Base-by-base conservation (phyloP, 1,140 invertebrate genomes). In the Goniozus legneri region DNA sequence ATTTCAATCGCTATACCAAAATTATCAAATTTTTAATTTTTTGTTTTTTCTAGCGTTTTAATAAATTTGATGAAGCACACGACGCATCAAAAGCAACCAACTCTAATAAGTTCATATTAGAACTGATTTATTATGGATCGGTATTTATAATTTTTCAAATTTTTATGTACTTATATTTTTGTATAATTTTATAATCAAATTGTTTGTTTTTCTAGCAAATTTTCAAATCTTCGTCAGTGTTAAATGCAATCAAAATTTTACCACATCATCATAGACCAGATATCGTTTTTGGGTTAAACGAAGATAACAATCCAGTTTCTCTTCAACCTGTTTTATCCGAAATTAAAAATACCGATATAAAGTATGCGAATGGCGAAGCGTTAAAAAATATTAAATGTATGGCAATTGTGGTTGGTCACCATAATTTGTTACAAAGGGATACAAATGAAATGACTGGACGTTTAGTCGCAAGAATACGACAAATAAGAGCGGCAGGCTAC, bases 401-500 rank as follows among this genome's bases (percentile, higher is more conserved):
- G 19, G 73, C 69, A 2, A 14, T 86, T 3, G 47, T 77, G 0
- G 35, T 79, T 2, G 61, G 70, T 3, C 68, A 64, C 12, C 52
- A 64, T 54, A 78, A 76, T 63, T 62, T 62, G 24, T 65, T 62
- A 2, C 59, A 81, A 13, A 49, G 64, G 3, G 61, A 69, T n/a
- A 73, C 64, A 8, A 24, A 55, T 7, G 42, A 53, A 14, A 62
- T 63, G 4, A 62, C 69, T 3, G 82, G 82, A 12, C 41, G 64
- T 13, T 44, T 75, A 12, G 51, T 58, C 12, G 68, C 77, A 62
- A 82, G 83, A 63, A 22, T 79, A 2, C 72, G 78, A 27, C 82
- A 83, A 39, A 62, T 85, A 2, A 44, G 68, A 42, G 62, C 71
- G 49, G 58, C 85, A 37, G 83, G 82, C 37, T 84, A 83, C 52